Percentiles rank a stretch among this genome's conserved stretches.
These are phyloP conservation scores for Hypanus sabinus DNA, from an alignment of 2,113 vertebrate species.

Conservation along the genomic window DNA sequence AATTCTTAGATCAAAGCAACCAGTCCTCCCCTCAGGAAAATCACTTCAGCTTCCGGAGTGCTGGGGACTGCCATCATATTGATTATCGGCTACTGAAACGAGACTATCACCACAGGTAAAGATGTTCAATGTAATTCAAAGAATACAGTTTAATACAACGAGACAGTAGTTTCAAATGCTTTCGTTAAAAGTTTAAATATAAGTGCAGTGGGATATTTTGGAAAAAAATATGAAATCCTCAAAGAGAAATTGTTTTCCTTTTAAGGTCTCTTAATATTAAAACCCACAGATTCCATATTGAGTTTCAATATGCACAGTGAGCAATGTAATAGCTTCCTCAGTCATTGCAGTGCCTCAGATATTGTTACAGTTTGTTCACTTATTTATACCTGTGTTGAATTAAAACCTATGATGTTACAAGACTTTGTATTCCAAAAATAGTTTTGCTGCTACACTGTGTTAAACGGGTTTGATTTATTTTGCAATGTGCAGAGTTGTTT, in stretches of 20 bases:
- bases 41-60: constrained; percentile 19
- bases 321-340: background rate
- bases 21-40: constrained; percentile 28
- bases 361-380: background rate
- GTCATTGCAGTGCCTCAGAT: background rate
- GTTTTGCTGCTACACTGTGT: background rate
- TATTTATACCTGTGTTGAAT: background rate
- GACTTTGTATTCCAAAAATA: background rate
- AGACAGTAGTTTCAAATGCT: background rate
- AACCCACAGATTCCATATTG: background rate
- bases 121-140: constrained; percentile 21
- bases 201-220: background rate
- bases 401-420: background rate
- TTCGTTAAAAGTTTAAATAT: background rate
- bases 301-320: background rate
- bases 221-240: background rate
- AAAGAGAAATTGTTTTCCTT: background rate
- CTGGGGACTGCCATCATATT: constrained; percentile 29
- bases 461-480: background rate
- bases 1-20: constrained; percentile 26
- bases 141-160: background rate
- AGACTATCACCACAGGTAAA: constrained; percentile 58
- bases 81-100: constrained; percentile 42
- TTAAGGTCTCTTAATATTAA: background rate
- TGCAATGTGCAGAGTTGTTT: background rate